A percentile compares a stretch with the other conserved stretches of the same genome.
Evolutionary conservation across 2,113 vertebrate genomes (phyloP).

Genomic region (Bostrychus sinensis): DNA sequence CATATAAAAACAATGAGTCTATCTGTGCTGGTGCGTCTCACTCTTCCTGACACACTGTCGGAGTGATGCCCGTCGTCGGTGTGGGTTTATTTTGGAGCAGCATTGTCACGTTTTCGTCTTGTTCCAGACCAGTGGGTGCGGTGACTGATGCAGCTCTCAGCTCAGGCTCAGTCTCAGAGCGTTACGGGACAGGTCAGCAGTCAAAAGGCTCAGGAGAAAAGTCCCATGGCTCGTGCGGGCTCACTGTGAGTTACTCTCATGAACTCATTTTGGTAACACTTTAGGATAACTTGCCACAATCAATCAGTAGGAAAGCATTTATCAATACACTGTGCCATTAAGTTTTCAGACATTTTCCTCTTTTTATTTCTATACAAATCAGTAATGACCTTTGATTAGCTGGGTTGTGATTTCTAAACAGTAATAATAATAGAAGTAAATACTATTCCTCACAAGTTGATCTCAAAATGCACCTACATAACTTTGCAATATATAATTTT

Average conservation of each 20-base stretch:
- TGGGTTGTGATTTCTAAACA: too few relatives aligned
- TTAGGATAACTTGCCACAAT: too few relatives aligned
- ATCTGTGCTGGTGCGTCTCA: slow-evolving; percentile 17
- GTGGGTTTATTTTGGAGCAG: slow-evolving; percentile 17
- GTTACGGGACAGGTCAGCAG: slow-evolving; percentile 33
- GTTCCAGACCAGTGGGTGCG: slow-evolving; percentile 42
- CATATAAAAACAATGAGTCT: slow-evolving; percentile 15
- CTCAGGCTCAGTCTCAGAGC: slow-evolving; percentile 17
- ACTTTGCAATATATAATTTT: too few relatives aligned
- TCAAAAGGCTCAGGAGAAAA: slow-evolving; percentile 9
- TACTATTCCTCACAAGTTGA: too few relatives aligned
- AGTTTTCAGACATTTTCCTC: too few relatives aligned
- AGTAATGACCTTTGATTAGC: too few relatives aligned
- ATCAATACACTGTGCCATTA: too few relatives aligned
- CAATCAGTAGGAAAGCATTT: too few relatives aligned
- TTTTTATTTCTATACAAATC: too few relatives aligned
- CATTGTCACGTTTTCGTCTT: slow-evolving; percentile 27
- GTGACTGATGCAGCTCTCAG: slow-evolving; percentile 28
- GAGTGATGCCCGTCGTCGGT: slow-evolving; percentile 30
- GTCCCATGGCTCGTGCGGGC: background rate
- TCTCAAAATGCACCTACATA: too few relatives aligned
- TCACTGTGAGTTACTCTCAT: background rate
- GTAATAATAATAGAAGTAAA: too few relatives aligned
- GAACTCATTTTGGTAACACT: too few relatives aligned
- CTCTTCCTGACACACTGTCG: slow-evolving; percentile 29